Evolutionary conservation across 2,888 invertebrate species (phyloP), one percentile per base, ranked within the genome.

Genomic region (Drosophila borealis): DNA sequence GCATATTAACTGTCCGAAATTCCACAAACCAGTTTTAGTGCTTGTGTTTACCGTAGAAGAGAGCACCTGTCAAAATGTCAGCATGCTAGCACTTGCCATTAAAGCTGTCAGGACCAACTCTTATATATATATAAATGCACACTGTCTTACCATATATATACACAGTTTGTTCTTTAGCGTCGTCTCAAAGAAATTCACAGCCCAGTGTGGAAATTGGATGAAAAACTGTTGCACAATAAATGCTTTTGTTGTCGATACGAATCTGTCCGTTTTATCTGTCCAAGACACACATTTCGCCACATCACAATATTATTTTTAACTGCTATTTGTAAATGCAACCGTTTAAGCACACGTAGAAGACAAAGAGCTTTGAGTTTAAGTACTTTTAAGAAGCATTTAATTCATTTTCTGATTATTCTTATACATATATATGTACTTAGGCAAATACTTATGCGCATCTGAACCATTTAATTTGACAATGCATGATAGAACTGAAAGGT

Each of bases 381-480:
- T 14, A 19, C 29, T 57, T 17, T 39, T 13, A 29, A 42, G 42
- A 36, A 36, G 42, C 48, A 39, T 44, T 62, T 45, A 49, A 37
- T 29, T 44, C 21, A 14, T 37, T 13, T 37, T 34, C 36, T 36
- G 14, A 17, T 34, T 25, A 36, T 14, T 2, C 55, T 2, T 44
- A 25, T 21, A 33, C 13, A 33, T n/a, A 14, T 17, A 17, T 17
- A 17, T 17, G 17, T n/a, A 11, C 17, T 60, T 9, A 36, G 41
- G 48, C n/a, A n/a, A 45, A 21, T 48, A 66, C 25, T 41, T 42
- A 37, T 37, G 21, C 33, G 8, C 33, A 14, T 13, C 39, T n/a
- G 13, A 14, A 10, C 34, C 34, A n/a, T 21, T n/a, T 17, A 45
- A 39, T 49, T 13, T 41, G 29, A 57, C 14, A 67, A 66, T 51